Evolutionary conservation across 1,140 invertebrate species (phyloP), one percentile per base, ranked within the genome.

Genomic region (Meloidogyne exigua): DNA sequence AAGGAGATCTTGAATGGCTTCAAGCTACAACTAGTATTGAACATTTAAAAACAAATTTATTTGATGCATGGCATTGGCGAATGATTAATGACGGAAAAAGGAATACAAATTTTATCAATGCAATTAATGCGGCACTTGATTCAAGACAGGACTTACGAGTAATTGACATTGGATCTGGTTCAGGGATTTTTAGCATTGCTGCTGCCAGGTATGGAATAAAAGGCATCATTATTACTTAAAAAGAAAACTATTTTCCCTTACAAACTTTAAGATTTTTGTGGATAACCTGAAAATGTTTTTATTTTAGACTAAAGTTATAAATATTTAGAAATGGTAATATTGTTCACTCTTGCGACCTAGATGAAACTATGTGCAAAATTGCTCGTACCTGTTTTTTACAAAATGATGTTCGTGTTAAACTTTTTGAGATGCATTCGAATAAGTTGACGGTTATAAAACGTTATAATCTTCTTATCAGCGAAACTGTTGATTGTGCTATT

Each of bases 11-110:
- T 26, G 72, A 78, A 69, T 78, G 76, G 76, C 74, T 78, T 7
- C 76, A 78, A 11, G 76, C 76, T 18, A 42, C 42, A 49, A 68
- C 63, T 32, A 78, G 75, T 18, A 21, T 68, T 25, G 76, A 78
- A 68, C 78, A 78, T 36, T 74, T 76, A 9, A 74, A 76, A 10
- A 77, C 76, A 23, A 77, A 75, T 64, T 39, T 78, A 13, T 57
- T 78, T 57, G 76, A 78, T n/a, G 76, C 72, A 9, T 78, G 76
- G 76, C 76, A 78, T 15, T 78, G 76, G 76, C 62, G 76, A 36
- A 78, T 78, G 76, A 74, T 78, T 23, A 78, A 78, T 39, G 76
- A 78, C 21, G 63, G 76, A 7, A 65, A 64, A 23, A 74, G 76
- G 11, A 78, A 78, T 63, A 32, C 28, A 25, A 49, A 42, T 26